Percentiles rank a stretch among this genome's conserved stretches.
Conservation (phyloP, 1,140 invertebrate species). For the Agrypnia vestita region DNA sequence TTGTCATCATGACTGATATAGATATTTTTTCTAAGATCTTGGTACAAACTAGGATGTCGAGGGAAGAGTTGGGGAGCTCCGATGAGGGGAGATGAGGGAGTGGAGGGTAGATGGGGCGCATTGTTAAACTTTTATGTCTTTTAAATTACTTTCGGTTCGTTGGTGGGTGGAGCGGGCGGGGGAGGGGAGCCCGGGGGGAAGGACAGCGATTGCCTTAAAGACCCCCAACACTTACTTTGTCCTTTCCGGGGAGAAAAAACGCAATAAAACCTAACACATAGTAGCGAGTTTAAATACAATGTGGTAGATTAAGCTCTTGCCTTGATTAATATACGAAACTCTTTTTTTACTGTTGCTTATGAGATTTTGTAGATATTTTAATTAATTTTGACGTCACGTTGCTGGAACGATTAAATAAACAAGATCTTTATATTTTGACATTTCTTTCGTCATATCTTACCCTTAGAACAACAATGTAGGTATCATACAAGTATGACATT, state of each 20-base stretch:
- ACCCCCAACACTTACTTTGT: conserved; percentile 47
- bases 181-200: not conserved
- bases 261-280: conserved; percentile 31
- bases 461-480: too few relatives aligned
- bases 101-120: conserved; percentile 25
- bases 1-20: conserved; percentile 3
- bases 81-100: conserved; percentile 1
- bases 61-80: conserved; percentile 3
- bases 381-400: too few relatives aligned
- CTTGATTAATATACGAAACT: conserved; percentile 16
- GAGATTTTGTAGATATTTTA: not conserved
- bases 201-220: conserved; percentile 17
- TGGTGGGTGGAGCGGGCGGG: not conserved
- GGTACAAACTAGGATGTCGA: not conserved
- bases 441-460: too few relatives aligned
- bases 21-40: conserved; percentile 11
- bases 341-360: not conserved
- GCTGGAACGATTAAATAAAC: not conserved
- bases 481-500: too few relatives aligned
- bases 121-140: conserved; percentile 61
- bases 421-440: too few relatives aligned
- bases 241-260: conserved; percentile 43
- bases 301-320: conserved; percentile 11
- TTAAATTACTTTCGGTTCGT: conserved; percentile 58
- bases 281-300: conserved; percentile 1